Conservation (phyloP, 2,797 vertebrate species). For the Sebastes diploproa region DNA sequence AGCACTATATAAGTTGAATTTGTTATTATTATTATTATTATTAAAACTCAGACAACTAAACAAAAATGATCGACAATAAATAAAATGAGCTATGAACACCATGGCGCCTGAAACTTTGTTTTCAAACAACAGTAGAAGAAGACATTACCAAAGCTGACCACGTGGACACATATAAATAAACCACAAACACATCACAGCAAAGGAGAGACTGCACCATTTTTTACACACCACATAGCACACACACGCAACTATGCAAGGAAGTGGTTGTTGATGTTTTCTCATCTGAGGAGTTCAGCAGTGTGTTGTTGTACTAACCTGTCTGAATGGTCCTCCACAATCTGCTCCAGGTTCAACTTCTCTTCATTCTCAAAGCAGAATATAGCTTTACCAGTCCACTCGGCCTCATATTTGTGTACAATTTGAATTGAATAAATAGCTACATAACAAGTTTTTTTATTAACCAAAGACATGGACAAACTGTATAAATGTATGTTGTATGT, state of each 20-base stretch:
- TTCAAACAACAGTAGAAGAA: not conserved
- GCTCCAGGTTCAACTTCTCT: not conserved
- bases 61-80: not conserved
- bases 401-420: too few relatives aligned
- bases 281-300: too few relatives aligned
- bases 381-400: too few relatives aligned
- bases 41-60: not conserved
- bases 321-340: not conserved
- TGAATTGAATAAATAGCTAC: too few relatives aligned
- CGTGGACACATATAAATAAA: not conserved
- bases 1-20: too few relatives aligned
- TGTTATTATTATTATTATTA: too few relatives aligned
- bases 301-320: not conserved
- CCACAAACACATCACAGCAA: not conserved
- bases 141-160: not conserved
- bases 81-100: not conserved
- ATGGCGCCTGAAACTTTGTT: not conserved
- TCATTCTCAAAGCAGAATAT: not conserved
- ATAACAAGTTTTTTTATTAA: too few relatives aligned
- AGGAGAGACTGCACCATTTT: not conserved
- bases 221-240: not conserved
- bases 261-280: not conserved
- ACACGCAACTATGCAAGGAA: not conserved
- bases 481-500: too few relatives aligned
- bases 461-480: too few relatives aligned